Evolutionary conservation across 2,797 vertebrate genomes (phyloP).

Genomic region (Chelidonichthys spinosus): DNA sequence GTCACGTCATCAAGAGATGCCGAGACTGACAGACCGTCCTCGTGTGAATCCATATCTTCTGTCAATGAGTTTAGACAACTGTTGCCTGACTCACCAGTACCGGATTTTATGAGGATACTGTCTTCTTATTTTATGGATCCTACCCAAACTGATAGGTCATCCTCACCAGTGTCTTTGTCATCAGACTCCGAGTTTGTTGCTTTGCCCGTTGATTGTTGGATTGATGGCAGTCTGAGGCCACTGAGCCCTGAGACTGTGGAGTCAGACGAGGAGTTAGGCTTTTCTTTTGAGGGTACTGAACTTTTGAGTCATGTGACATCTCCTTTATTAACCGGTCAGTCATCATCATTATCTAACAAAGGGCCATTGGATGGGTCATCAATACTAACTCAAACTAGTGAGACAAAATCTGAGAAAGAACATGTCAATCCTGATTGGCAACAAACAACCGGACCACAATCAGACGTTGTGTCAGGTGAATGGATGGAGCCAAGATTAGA

Average conservation of each 20-base stretch:
- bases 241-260: constrained; percentile 67
- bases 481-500: constrained; percentile 4
- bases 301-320: constrained; percentile 57
- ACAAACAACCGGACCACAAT: constrained; percentile 16
- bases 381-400: constrained; percentile 8
- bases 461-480: constrained; percentile 28
- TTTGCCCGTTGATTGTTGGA: constrained; percentile 71
- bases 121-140: constrained; percentile 73
- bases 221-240: constrained; percentile 63
- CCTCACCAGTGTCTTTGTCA: constrained; percentile 71
- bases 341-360: constrained; percentile 17
- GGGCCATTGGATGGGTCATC: neutral
- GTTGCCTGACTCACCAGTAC: constrained; percentile 79
- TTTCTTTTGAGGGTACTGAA: constrained; percentile 23
- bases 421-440: constrained; percentile 18
- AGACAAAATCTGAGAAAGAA: constrained; percentile 32
- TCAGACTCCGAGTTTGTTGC: constrained; percentile 74
- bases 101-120: constrained; percentile 75
- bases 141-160: constrained; percentile 51
- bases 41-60: constrained; percentile 74
- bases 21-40: constrained; percentile 62
- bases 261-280: constrained; percentile 62
- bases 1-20: constrained; percentile 28
- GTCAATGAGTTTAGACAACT: constrained; percentile 63
- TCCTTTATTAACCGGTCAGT: constrained; percentile 19